These are phyloP conservation scores for Glaucopsyche alexis DNA, from an alignment of 2,888 invertebrate genomes.

Conservation along the genomic window DNA sequence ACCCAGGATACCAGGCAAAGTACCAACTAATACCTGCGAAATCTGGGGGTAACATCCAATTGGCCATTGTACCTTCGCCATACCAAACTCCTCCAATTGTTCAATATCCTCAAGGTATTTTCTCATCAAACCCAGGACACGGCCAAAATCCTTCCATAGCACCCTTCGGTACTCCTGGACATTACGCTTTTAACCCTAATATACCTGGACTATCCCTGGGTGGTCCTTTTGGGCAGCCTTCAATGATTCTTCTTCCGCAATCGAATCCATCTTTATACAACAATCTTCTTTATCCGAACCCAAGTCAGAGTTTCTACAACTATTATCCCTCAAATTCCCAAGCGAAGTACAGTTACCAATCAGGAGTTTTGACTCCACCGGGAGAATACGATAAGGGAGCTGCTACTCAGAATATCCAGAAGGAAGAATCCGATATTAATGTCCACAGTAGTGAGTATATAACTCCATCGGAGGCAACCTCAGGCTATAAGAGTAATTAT, in stretches of 20 bases:
- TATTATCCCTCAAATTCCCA: slow-evolving; percentile 65
- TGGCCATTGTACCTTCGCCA: slow-evolving; percentile 61
- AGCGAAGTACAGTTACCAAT: slow-evolving; percentile 57
- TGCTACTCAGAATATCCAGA: slow-evolving; percentile 53
- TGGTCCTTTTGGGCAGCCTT: slow-evolving; percentile 59
- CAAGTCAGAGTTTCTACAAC: slow-evolving; percentile 62
- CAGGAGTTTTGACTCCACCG: slow-evolving; percentile 49
- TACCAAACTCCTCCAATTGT: slow-evolving; percentile 51
- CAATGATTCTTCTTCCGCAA: slow-evolving; percentile 65
- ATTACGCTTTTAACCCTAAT: slow-evolving; percentile 54
- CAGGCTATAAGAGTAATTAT: slow-evolving; percentile 61
- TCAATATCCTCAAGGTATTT: slow-evolving; percentile 56
- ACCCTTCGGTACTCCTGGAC: slow-evolving; percentile 49
- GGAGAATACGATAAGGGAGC: slow-evolving; percentile 63
- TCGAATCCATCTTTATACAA: slow-evolving; percentile 61
- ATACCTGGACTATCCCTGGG: slow-evolving; percentile 54
- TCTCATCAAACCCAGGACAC: slow-evolving; percentile 48
- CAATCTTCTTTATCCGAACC: slow-evolving; percentile 58
- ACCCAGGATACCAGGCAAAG: slow-evolving; percentile 68
- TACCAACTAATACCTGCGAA: slow-evolving; percentile 68
- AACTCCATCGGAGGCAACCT: slow-evolving; percentile 54
- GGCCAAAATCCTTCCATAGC: slow-evolving; percentile 46
- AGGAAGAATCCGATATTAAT: slow-evolving; percentile 63
- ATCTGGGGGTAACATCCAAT: slow-evolving; percentile 59
- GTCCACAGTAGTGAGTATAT: slow-evolving; percentile 58